Percentiles rank a stretch among this genome's conserved stretches.
These are phyloP conservation scores for Trissoscelio sp. DNA, from an alignment of 2,888 invertebrate species.

Conservation along the genomic window DNA sequence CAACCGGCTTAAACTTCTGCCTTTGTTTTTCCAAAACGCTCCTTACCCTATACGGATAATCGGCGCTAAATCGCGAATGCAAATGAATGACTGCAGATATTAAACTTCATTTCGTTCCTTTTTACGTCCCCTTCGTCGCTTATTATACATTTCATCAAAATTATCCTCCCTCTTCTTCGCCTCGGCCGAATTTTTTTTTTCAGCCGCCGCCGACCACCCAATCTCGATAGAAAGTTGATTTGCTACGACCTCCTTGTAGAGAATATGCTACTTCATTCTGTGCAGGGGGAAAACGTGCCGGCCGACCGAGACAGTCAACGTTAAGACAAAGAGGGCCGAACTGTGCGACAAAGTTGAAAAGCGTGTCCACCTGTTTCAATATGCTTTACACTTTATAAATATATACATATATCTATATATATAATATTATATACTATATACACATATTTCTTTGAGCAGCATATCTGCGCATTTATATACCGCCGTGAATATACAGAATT, in stretches of 20 bases:
- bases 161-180: constrained; percentile 42
- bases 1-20: constrained; percentile 56
- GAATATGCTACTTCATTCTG: constrained; percentile 81
- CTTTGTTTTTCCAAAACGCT: constrained; percentile 64
- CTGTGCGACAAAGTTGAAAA: constrained; percentile 53
- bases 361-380: constrained; percentile 42
- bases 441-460: constrained; percentile 34
- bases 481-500: constrained; percentile 79
- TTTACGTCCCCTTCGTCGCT: constrained; percentile 24
- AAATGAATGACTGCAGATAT: constrained; percentile 62
- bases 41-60: constrained; percentile 59
- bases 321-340: constrained; percentile 16
- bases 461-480: constrained; percentile 70
- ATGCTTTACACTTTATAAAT: constrained; percentile 37
- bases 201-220: constrained; percentile 55
- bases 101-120: constrained; percentile 49
- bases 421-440: background rate
- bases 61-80: constrained; percentile 62
- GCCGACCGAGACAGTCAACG: constrained; percentile 61
- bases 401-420: constrained; percentile 24
- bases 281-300: constrained; percentile 65
- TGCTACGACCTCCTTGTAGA: constrained; percentile 80
- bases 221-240: constrained; percentile 80
- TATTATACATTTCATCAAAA: constrained; percentile 66
- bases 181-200: constrained; percentile 9